phyloP scores from a whole-genome alignment of 2,113 vertebrate species.

The Percina caprodes region DNA sequence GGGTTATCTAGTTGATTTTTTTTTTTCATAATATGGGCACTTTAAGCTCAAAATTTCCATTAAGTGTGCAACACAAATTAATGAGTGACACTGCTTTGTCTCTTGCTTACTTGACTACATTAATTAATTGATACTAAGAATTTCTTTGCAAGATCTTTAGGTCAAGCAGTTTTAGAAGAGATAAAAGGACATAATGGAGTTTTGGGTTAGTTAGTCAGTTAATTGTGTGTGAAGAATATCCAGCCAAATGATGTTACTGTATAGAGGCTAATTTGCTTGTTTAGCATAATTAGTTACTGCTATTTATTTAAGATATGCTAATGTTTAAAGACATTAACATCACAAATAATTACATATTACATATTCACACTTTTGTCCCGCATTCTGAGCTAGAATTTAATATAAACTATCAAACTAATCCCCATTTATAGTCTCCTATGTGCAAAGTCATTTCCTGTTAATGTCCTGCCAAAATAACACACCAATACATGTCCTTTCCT shows the following conservation, averaged over 20 bases:
- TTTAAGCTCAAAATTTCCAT: too few relatives aligned
- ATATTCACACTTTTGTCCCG: not conserved
- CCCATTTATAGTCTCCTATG: not conserved
- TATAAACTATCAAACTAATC: not conserved
- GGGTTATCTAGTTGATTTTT: too few relatives aligned
- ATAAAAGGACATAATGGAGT: too few relatives aligned
- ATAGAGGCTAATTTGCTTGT: slow-evolving; percentile 43
- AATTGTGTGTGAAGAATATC: too few relatives aligned
- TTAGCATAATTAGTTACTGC: slow-evolving; percentile 30
- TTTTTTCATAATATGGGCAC: too few relatives aligned
- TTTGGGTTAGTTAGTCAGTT: too few relatives aligned
- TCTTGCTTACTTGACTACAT: too few relatives aligned
- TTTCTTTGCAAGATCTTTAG: slow-evolving; percentile 13
- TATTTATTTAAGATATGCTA: slow-evolving; percentile 21
- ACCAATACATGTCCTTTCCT: not conserved
- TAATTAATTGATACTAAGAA: slow-evolving; percentile 21
- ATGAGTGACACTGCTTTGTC: too few relatives aligned
- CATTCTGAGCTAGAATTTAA: not conserved
- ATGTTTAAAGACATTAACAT: slow-evolving; percentile 10
- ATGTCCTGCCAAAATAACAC: slow-evolving; percentile 4
- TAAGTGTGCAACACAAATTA: too few relatives aligned
- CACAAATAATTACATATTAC: not conserved
- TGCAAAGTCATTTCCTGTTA: not conserved
- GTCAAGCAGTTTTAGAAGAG: too few relatives aligned
- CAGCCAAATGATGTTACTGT: too few relatives aligned